phyloP scores from a whole-genome alignment of 2,888 invertebrate genomes.

The Eretmocerus hayati region DNA sequence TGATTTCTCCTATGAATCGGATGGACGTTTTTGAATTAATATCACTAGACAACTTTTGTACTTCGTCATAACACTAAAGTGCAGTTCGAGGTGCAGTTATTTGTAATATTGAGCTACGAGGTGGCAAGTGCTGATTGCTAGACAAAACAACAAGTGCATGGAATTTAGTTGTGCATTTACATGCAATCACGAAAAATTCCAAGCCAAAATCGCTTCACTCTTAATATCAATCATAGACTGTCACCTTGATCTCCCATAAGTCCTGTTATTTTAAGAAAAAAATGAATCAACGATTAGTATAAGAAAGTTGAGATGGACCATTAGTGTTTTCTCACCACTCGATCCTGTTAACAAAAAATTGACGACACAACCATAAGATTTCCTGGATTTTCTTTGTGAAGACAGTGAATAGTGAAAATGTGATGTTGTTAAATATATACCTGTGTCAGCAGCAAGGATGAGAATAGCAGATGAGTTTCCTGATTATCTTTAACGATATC shows the following conservation, averaged over 20 bases:
- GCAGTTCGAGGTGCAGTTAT: too few relatives aligned
- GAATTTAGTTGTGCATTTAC: too few relatives aligned
- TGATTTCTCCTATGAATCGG: conserved; percentile 54
- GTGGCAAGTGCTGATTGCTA: too few relatives aligned
- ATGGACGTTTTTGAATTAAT: too few relatives aligned
- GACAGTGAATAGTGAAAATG: neutral
- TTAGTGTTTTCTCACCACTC: conserved; percentile 29
- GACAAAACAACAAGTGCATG: too few relatives aligned
- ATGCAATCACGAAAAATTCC: too few relatives aligned
- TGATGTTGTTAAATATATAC: conserved; percentile 43
- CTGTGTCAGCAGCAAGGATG: conserved; percentile 71
- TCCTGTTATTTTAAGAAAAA: conserved; percentile 27
- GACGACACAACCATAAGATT: conserved; percentile 3
- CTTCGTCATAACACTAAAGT: too few relatives aligned
- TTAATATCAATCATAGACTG: too few relatives aligned
- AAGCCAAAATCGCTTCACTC: too few relatives aligned
- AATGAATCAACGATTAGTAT: conserved; percentile 4
- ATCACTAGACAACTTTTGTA: too few relatives aligned
- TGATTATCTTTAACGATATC: conserved; percentile 88
- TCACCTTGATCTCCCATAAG: conserved; percentile 33
- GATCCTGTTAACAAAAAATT: conserved; percentile 30
- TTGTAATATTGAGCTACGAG: too few relatives aligned
- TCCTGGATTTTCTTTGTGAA: neutral
- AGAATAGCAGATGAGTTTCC: conserved; percentile 71
- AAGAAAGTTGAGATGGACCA: neutral